phyloP scores from a whole-genome alignment of 1,140 invertebrate species.

The Hycleus cichorii region DNA sequence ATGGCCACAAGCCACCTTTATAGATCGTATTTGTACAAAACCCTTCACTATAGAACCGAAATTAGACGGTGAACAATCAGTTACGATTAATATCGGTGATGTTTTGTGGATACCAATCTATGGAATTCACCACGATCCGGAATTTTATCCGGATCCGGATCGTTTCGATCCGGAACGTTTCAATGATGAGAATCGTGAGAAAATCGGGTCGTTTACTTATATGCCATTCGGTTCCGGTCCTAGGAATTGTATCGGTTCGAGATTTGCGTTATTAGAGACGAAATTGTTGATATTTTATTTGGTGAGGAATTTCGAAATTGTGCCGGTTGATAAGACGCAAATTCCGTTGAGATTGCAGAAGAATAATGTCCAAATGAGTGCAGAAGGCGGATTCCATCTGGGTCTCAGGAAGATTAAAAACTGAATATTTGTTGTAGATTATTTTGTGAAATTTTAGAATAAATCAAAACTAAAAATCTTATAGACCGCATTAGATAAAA shows the following conservation, averaged over 20 bases:
- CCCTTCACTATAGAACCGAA: background rate
- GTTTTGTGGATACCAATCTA: slow-evolving; percentile 7
- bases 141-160: slow-evolving; percentile 49
- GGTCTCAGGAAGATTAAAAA: too few relatives aligned
- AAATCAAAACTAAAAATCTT: too few relatives aligned
- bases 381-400: too few relatives aligned
- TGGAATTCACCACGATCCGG: slow-evolving; percentile 35
- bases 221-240: slow-evolving; percentile 40
- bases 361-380: too few relatives aligned
- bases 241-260: slow-evolving; percentile 49
- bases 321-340: slow-evolving; percentile 14
- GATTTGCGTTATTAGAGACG: slow-evolving; percentile 24
- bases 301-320: slow-evolving; percentile 19
- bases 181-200: slow-evolving; percentile 25
- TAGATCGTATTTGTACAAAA: slow-evolving; percentile 1
- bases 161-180: slow-evolving; percentile 42
- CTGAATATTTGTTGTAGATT: too few relatives aligned
- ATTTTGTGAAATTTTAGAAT: too few relatives aligned
- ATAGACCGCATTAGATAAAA: too few relatives aligned
- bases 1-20: background rate
- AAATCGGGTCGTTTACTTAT: slow-evolving; percentile 22
- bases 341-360: slow-evolving; percentile 6
- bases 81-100: slow-evolving; percentile 6
- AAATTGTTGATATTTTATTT: slow-evolving; percentile 24
- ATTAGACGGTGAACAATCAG: background rate